Evolutionary conservation across 2,113 vertebrate species (phyloP), one percentile per base, ranked within the genome.

Genomic region (Sinocyclocheilus rhinocerous): DNA sequence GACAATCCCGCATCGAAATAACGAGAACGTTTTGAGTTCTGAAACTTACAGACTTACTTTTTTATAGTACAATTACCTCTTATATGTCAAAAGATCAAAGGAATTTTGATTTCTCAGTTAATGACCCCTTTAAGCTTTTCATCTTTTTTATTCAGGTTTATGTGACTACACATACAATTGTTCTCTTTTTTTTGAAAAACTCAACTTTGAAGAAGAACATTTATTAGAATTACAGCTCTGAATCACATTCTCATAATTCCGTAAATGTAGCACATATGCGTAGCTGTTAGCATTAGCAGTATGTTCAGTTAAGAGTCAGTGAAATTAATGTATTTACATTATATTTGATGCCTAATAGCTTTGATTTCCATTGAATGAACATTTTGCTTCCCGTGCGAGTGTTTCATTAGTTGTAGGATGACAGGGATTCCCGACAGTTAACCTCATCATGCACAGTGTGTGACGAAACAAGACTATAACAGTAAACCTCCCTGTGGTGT

Each of bases 231-330:
- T 50, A 26, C 36, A 76, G 39, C 77, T 76, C 77, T 20, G 65
- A 29, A 76, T 85, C 26, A 83, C 77, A 33, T 78, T 48, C 45
- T 12, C 45, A 48, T 45, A 45, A 87, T 89, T 85, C 78, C 72
- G 83, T 87, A 85, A 85, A 78, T 82, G 72, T 29, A 82, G 63
- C 42, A 76, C 84, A 86, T 24, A 57, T 89, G 76, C 33, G 22
- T 67, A 48, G 42, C 48, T 76, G 65, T 79, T 86, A 83, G 81
- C 22, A 24, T 61, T 12, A 45, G 73, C 67, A 20, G 33, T 76
- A 61, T 57, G 52, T 73, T 39, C 45, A 57, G 69, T 75, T 39
- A 39, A 59, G 69, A 73, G 70, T 2, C 4, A 20, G 15, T 1
- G 2, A 8, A 18, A 36, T 70, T 0, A 7, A 5, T 69, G 36